Base-by-base conservation (phyloP, 2,113 vertebrate genomes). In the Microtus montanus region DNA sequence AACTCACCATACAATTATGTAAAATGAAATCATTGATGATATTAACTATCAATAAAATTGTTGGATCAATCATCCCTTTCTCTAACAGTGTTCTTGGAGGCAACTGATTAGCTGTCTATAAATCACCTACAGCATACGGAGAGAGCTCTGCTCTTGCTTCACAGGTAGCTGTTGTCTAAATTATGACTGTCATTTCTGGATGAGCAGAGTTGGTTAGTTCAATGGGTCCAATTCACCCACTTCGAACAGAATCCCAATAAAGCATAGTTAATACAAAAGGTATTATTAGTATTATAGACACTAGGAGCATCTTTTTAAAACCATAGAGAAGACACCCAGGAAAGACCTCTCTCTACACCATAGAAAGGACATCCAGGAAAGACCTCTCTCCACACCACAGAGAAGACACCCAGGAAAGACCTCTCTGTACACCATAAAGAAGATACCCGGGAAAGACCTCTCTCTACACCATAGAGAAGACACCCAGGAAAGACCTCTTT, bases 1-100 rank as follows among this genome's bases (percentile, higher is more conserved):
- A 95, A 87, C 20, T 73, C n/a, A 71, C 64, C 38, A 54, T 84
- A 87, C 87, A 91, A 87, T 63, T 30, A 95, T 33, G 58, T 66
- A 68, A 93, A 85, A 85, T 2, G 61, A 90, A 84, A 93, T 75
- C 91, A 70, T 11, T 91, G 74, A 64, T 66, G 58, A 47, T 91
- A 73, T 38, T 70, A 87, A 63, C 41, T 87, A 26, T 79, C 54
- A 84, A 19, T 79, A 79, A 91, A 75, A 66, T 89, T 66, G 79
- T 3, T 92, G 7, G 5, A 28, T 88, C 63, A 87, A 26, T 70
- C 63, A 79, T 63, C 63, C 52, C 8, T 49, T 93, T 49, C 66
- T 87, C 68, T 71, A 64, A 28, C 30, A 80, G 11, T 92, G 20
- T 54, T 89, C 66, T 94, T 63, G 82, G 49, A 80, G 63, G n/a